Evolutionary conservation across 1,140 invertebrate species (phyloP), one percentile per base, ranked within the genome.

Genomic region (Drosophila tani): DNA sequence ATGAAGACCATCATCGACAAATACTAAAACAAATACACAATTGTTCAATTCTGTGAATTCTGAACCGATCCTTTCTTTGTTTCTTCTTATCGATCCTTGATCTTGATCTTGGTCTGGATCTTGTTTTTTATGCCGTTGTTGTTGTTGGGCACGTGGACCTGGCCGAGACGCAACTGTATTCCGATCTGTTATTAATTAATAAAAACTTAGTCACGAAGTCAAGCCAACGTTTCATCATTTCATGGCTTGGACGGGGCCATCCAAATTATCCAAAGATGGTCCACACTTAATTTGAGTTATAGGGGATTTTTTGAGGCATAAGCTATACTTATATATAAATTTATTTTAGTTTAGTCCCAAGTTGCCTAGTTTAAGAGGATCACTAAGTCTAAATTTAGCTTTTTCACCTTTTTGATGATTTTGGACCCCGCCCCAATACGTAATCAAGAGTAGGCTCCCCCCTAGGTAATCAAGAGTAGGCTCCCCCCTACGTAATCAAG

Each of bases 11-110:
- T 68, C 67, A 64, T 57, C 50, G 78, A 71, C 43, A 68, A 79
- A 81, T 76, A 71, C 57, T 77, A 53, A 53, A n/a, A 59, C 51
- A 85, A 63, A 78, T 70, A 70, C 69, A 66, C 80, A 67, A 81
- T 77, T 83, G 81, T 84, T 84, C 50, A 75, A 79, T 66, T 81
- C 62, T 56, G 27, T 62, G 55, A 65, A 71, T 63, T 67, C 35
- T 24, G 50, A 49, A 47, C 49, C 56, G 71, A 67, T 46, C 15
- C 65, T 58, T 84, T 85, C 65, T 58, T 85, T 85, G 64, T 84
- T 84, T 80, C 71, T 77, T 78, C 60, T 58, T 70, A 45, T 53
- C 38, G 6, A 45, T 46, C 9, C 9, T 45, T 32, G 21, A n/a
- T 32, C 43, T 15, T 17, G n/a, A 21, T 56, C 35, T 29, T 24